Base-by-base conservation (phyloP, 2,888 invertebrate genomes). In the Scaptomyza reducta region DNA sequence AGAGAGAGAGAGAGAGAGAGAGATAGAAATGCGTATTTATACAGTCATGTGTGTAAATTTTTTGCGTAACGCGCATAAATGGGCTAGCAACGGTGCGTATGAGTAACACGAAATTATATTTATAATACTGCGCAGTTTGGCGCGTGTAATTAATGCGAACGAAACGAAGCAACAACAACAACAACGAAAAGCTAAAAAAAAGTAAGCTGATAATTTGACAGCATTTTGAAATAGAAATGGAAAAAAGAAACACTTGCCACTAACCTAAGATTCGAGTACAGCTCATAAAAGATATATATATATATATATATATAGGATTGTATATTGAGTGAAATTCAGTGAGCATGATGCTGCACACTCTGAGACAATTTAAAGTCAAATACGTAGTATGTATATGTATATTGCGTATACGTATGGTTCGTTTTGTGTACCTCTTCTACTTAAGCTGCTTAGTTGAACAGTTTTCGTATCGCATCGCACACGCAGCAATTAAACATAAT, bases 91-190 rank as follows among this genome's bases (percentile, higher is more conserved):
- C 69, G 55, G 64, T 60, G 75, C 75, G 77, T 75, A 80, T 80
- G 80, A 77, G 79, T 80, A 82, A 80, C 65, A 27, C 51, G 41
- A 54, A 45, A 59, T 51, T 47, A 57, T 59, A 56, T 66, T 63
- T 42, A 58, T 46, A 53, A 46, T 27, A 33, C 33, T 41, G 40
- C 25, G 49, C 46, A 31, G 33, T 49, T 46, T 18, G 55, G 66
- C 77, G 67, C 77, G 79, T 76, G 79, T 79, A 77, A 77, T 77
- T 70, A 82, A 70, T 79, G 60, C 54, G 54, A 61, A 14, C 10
- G 22, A 7, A 22, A 45, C 44, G 2, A 62, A 46, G 18, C 18
- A 29, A 18, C 9, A 31, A 29, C 25, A 47, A 16, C n/a, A n/a
- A n/a, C n/a, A n/a, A n/a, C n/a, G n/a, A n/a, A n/a, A n/a, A n/a